Evolutionary conservation across 2,888 invertebrate species (phyloP), one percentile per base, ranked within the genome.

Genomic region (Idaea straminata): DNA sequence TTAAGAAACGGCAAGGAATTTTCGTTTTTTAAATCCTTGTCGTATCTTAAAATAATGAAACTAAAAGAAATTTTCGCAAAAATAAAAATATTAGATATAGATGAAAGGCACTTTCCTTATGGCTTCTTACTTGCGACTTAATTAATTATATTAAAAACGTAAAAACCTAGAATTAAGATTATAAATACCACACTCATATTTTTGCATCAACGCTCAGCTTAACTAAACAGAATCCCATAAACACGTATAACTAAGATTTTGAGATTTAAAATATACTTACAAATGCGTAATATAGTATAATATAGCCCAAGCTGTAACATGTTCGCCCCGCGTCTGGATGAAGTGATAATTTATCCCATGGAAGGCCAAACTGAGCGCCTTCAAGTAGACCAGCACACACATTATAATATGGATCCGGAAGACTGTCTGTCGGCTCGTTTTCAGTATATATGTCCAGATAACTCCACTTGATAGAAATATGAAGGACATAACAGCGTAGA

Each of bases 201-300:
- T 25, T 25, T 25, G 25, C 25, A 25, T 25, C 25, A 25, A 25
- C 25, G 25, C 25, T 2, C 25, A 25, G 25, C 25, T 25, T 25
- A 25, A 25, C 25, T 25, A 25, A 25, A 1, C 25, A 25, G 25
- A 25, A 47, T 47, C 7, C 13, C 13, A 47, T 10, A 7, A 47
- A 13, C 47, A 47, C 7, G 0, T 3, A 47, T 13, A 47, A 3
- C 6, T 13, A 47, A 47, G 4, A 47, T 47, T 13, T 10, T 6
- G 7, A 5, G 5, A 34, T 72, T 65, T 64, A 62, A 3, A 59
- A 34, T 10, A 72, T 81, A 95, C 96, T 95, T 89, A 97, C 95
- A 99, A 93, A 94, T 99, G 99, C n/a, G 98, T 98, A 64, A 99
- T 96, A 82, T 99, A 99, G 86, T 96, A 99, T 2, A 99, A 91